Base-by-base conservation (phyloP, 2,888 invertebrate genomes). In the Epinotia nisella region DNA sequence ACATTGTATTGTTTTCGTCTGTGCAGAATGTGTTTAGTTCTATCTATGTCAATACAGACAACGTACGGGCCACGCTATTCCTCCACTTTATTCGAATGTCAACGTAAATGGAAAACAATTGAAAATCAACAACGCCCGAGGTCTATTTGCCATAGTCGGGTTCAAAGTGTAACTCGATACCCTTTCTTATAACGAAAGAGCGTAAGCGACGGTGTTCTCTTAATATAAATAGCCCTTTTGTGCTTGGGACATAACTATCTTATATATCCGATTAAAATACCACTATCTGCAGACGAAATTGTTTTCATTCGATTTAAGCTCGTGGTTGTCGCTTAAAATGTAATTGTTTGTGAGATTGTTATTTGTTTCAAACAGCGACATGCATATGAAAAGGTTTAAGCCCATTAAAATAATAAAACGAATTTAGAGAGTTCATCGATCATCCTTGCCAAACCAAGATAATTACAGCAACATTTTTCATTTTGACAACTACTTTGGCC, bases 101-200 rank as follows among this genome's bases (percentile, higher is more conserved):
- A 64, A 64, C 62, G 58, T 62, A 73, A 73, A 69, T 73, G 68
- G 73, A 73, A 73, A 73, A 73, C 73, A 64, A 73, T 73, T 73
- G 73, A 73, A 73, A 73, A 73, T 73, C 73, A 73, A 73, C 73
- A 73, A 51, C 62, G 72, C 73, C 73, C 24, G 64, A 62, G 73
- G 73, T 69, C 73, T 72, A 56, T 72, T 73, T 64, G 64, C 64
- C 58, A 13, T 41, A 69, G 51, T 41, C 29, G 69, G 53, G 73
- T 73, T 73, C 73, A 73, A 73, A 73, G 73, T 73, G 73, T 73
- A 73, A 73, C 73, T 69, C 58, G 53, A 73, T 64, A 64, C 21
- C 19, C 51, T 69, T 39, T 15, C 53, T 49, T 35, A 4, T 53
- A 39, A 53, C 53, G 19, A 17, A 66, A 41, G 0, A 55, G 2